Evolutionary conservation across 1,140 invertebrate species (phyloP).

Genomic region (Mamestra configurata): DNA sequence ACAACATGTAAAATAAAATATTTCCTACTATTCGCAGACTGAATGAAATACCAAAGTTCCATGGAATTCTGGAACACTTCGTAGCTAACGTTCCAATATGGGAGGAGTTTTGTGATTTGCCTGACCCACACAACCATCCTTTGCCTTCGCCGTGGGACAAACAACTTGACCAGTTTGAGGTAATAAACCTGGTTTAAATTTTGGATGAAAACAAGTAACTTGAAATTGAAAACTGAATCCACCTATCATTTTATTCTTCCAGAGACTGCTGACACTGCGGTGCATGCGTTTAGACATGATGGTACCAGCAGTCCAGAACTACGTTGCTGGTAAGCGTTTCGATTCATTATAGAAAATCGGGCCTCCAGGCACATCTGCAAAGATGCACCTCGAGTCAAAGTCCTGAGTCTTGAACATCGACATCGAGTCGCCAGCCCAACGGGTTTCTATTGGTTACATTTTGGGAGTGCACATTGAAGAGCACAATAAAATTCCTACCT

Average conservation of each 20-base stretch:
- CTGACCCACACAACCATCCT: slow-evolving; percentile 90
- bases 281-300: slow-evolving; percentile 97
- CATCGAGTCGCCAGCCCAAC: too few relatives aligned
- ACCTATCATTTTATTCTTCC: slow-evolving; percentile 85
- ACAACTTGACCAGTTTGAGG: slow-evolving; percentile 92
- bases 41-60: slow-evolving; percentile 85
- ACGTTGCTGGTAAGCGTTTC: slow-evolving; percentile 90
- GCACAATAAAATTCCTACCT: too few relatives aligned
- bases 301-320: slow-evolving; percentile 93
- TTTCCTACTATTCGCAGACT: slow-evolving; percentile 68
- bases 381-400: too few relatives aligned
- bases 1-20: background rate
- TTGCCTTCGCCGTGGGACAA: slow-evolving; percentile 92
- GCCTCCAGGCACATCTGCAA: too few relatives aligned
- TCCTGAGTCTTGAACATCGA: too few relatives aligned
- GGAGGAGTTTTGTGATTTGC: slow-evolving; percentile 92
- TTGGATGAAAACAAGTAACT: too few relatives aligned
- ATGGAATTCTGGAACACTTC: slow-evolving; percentile 90
- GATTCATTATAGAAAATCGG: too few relatives aligned
- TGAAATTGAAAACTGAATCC: background rate
- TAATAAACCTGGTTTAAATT: too few relatives aligned
- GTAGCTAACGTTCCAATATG: slow-evolving; percentile 89
- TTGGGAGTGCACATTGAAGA: too few relatives aligned
- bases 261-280: slow-evolving; percentile 93
- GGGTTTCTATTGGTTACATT: too few relatives aligned